These are phyloP conservation scores for Vannuccia rotundouncinata DNA, from an alignment of 2,888 invertebrate species.

Conservation along the genomic window DNA sequence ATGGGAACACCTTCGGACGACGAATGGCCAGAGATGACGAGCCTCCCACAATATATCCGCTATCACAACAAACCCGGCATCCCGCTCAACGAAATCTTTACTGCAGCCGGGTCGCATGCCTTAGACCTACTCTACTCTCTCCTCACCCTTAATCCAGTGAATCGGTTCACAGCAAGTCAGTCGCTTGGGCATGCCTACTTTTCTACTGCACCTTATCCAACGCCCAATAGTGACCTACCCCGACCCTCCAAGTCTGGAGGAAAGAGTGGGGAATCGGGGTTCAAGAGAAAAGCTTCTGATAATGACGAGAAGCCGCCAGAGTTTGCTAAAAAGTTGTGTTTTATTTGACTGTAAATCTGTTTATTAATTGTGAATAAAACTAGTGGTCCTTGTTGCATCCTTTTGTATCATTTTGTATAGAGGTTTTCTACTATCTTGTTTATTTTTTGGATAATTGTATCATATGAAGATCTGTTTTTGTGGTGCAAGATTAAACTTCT, in stretches of 20 bases:
- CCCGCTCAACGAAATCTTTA: conserved; percentile 75
- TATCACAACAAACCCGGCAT: conserved; percentile 76
- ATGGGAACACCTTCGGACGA: conserved; percentile 85
- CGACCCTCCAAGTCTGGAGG: not conserved
- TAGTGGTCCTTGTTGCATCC: too few relatives aligned
- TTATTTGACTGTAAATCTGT: not conserved
- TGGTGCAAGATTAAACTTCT: too few relatives aligned
- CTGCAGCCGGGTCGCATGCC: not conserved
- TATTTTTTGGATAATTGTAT: too few relatives aligned
- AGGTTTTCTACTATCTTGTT: too few relatives aligned
- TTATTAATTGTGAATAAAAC: too few relatives aligned
- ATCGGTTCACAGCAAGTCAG: not conserved
- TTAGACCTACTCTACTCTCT: conserved; percentile 1
- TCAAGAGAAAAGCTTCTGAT: not conserved
- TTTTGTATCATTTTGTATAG: too few relatives aligned
- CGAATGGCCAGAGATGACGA: conserved; percentile 68
- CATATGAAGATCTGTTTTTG: too few relatives aligned
- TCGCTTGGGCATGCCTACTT: not conserved
- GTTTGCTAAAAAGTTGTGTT: not conserved
- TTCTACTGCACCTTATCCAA: not conserved
- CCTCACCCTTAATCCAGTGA: not conserved
- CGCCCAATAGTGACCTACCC: not conserved
- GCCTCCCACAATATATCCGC: conserved; percentile 75
- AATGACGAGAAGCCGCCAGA: not conserved
- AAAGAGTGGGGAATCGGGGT: not conserved